phyloP scores from a whole-genome alignment of 2,888 invertebrate genomes.

The Nemapogon koenigi region DNA sequence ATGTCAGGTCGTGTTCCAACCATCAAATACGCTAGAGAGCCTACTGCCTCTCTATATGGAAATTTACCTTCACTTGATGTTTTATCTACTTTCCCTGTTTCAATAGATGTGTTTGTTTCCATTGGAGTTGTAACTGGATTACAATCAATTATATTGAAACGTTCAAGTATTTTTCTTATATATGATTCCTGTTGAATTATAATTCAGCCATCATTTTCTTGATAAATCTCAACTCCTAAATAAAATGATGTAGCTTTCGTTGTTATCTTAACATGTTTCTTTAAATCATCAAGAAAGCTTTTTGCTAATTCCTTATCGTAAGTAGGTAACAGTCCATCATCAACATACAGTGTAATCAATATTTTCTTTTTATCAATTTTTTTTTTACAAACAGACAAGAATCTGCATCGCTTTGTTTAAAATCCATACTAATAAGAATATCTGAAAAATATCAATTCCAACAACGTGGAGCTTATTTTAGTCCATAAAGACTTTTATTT shows the following conservation, averaged over 20 bases:
- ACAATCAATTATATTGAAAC: slow-evolving; percentile 7
- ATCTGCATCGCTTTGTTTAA: slow-evolving; percentile 6
- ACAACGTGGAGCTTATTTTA: slow-evolving; percentile 7
- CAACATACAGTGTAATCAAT: slow-evolving; percentile 7
- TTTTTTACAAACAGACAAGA: slow-evolving; percentile 3
- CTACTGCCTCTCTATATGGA: slow-evolving; percentile 10
- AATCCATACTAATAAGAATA: neutral
- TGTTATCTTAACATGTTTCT: slow-evolving; percentile 1
- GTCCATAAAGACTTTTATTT: slow-evolving; percentile 4
- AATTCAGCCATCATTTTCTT: neutral
- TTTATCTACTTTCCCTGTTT: neutral
- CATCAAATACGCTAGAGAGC: slow-evolving; percentile 9
- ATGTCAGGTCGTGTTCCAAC: slow-evolving; percentile 9
- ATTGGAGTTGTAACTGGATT: slow-evolving; percentile 9
- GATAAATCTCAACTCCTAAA: slow-evolving; percentile 6
- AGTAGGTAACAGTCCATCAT: slow-evolving; percentile 10
- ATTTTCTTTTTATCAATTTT: neutral
- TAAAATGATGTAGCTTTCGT: slow-evolving; percentile 4
- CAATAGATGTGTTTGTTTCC: slow-evolving; percentile 1
- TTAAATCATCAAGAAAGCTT: slow-evolving; percentile 4
- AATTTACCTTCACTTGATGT: neutral
- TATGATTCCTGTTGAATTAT: slow-evolving; percentile 7
- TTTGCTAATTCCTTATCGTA: slow-evolving; percentile 4
- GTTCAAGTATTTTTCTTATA: slow-evolving; percentile 4
- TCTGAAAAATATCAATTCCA: slow-evolving; percentile 1